Conservation (phyloP, 2,113 vertebrate genomes). For the Python bivittatus region DNA sequence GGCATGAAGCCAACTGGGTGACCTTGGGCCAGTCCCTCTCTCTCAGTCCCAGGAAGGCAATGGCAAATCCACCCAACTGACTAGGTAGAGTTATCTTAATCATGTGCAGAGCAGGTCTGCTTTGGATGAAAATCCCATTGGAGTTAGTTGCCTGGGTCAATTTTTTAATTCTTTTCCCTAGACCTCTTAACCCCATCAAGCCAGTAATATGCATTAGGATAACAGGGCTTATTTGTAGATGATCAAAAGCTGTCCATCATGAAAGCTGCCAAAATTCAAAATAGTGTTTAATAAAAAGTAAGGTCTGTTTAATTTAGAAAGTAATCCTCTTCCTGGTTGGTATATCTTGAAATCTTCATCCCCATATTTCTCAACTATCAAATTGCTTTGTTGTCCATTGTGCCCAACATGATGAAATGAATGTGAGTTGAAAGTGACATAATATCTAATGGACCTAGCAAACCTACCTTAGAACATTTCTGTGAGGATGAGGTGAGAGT, state of each 20-base stretch:
- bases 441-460: not conserved
- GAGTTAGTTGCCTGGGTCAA: not conserved
- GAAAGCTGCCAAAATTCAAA: not conserved
- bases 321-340: not conserved
- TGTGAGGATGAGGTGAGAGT: not conserved
- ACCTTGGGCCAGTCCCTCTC: not conserved
- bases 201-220: not conserved
- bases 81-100: not conserved
- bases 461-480: not conserved
- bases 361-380: not conserved
- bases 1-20: not conserved
- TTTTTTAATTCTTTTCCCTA: not conserved
- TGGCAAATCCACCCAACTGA: not conserved
- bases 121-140: not conserved
- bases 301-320: not conserved
- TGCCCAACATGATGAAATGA: not conserved
- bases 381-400: not conserved
- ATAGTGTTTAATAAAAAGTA: not conserved
- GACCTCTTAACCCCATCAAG: not conserved
- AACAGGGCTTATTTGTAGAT: not conserved
- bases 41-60: not conserved
- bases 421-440: not conserved
- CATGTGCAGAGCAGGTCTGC: not conserved
- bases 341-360: not conserved
- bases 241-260: not conserved